Conservation (phyloP, 1,140 invertebrate genomes). For the Drosophila paulistorum region DNA sequence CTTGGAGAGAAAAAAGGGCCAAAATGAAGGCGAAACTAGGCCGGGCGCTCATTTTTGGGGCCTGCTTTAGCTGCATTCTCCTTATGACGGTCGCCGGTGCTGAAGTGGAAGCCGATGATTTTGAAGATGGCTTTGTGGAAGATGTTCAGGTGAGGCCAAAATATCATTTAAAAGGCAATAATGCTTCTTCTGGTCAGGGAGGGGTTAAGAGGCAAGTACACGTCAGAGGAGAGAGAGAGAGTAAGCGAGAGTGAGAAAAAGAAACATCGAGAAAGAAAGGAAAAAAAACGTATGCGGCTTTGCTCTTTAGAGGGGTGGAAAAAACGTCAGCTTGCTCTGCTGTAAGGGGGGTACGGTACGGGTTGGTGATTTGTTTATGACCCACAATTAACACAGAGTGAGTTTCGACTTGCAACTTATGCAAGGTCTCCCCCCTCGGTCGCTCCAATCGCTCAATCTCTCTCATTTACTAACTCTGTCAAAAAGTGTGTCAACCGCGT, state of each 20-base stretch:
- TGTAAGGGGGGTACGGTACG: neutral
- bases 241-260: neutral
- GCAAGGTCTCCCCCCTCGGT: constrained; percentile 32
- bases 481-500: constrained; percentile 61
- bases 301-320: constrained; percentile 11
- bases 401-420: constrained; percentile 30
- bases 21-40: constrained; percentile 64
- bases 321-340: neutral
- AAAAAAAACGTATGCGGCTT: constrained; percentile 6
- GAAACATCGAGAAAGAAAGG: constrained; percentile 33
- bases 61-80: constrained; percentile 20
- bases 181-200: neutral
- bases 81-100: constrained; percentile 27
- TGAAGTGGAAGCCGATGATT: constrained; percentile 57
- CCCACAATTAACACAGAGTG: constrained; percentile 45
- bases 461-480: neutral
- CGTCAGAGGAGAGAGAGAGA: constrained; percentile 61
- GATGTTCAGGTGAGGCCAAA: constrained; percentile 69
- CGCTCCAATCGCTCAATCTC: constrained; percentile 9
- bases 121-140: constrained; percentile 74
- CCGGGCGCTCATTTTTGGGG: constrained; percentile 54
- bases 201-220: constrained; percentile 55
- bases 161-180: neutral
- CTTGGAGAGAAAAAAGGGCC: constrained; percentile 24
- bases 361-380: constrained; percentile 33